These are phyloP conservation scores for Perognathus longimembris DNA, from an alignment of 2,113 vertebrate genomes.

Conservation along the genomic window DNA sequence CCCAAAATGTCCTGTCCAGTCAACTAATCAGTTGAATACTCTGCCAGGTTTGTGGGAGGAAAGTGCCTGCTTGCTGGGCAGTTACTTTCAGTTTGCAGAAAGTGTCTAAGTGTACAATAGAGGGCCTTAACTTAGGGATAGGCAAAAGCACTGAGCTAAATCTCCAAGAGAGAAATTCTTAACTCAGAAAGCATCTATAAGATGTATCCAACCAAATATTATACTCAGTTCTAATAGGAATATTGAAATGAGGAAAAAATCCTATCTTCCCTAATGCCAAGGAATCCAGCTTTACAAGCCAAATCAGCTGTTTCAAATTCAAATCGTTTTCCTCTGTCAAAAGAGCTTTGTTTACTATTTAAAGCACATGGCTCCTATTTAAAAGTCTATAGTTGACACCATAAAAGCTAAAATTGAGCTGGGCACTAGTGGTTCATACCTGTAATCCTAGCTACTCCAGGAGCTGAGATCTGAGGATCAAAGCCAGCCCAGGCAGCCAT, in stretches of 20 bases:
- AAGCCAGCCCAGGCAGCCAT: too few relatives aligned
- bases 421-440: too few relatives aligned
- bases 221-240: conserved; percentile 31
- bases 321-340: conserved; percentile 39
- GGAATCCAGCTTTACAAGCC: conserved; percentile 56
- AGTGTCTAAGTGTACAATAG: too few relatives aligned
- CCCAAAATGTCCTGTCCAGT: neutral
- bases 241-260: conserved; percentile 48
- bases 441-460: too few relatives aligned
- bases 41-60: conserved; percentile 48
- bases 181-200: conserved; percentile 54
- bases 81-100: conserved; percentile 78
- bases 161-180: conserved; percentile 53
- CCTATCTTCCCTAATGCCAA: conserved; percentile 51
- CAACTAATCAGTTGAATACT: conserved; percentile 49
- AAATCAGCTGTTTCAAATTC: conserved; percentile 61
- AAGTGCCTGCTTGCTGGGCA: conserved; percentile 56
- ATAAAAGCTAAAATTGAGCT: too few relatives aligned
- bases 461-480: too few relatives aligned
- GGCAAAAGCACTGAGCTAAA: conserved; percentile 53
- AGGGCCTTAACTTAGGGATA: neutral
- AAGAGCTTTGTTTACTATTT: conserved; percentile 40
- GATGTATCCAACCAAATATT: conserved; percentile 7
- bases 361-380: conserved; percentile 29
- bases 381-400: conserved; percentile 20